A percentile compares a stretch with the other conserved stretches of the same genome.
These are phyloP conservation scores for Platycheirus albimanus DNA, from an alignment of 2,888 invertebrate genomes.

Conservation along the genomic window DNA sequence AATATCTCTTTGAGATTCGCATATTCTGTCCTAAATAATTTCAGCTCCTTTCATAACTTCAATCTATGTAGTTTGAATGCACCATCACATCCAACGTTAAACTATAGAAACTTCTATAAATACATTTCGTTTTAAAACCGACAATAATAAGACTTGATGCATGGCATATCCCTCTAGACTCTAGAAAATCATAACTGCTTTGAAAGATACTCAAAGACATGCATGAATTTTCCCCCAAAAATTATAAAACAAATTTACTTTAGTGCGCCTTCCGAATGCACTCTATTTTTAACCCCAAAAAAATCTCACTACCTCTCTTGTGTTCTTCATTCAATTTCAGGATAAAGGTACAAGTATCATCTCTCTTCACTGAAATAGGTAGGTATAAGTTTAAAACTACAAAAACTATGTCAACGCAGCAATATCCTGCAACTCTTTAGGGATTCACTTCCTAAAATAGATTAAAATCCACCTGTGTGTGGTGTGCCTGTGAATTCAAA, in stretches of 20 bases:
- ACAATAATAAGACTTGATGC: neutral
- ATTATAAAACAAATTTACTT: constrained; percentile 4
- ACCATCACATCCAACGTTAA: neutral
- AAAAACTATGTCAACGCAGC: constrained; percentile 63
- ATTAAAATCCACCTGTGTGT: constrained; percentile 55
- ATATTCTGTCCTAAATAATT: too few species aligned
- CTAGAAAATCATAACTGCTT: constrained; percentile 17
- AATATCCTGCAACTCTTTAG: constrained; percentile 40
- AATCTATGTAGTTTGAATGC: neutral
- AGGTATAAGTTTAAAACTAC: constrained; percentile 37
- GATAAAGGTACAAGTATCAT: constrained; percentile 29
- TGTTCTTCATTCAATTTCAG: constrained; percentile 30
- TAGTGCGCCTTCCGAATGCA: neutral
- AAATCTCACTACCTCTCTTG: neutral
- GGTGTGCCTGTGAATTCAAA: constrained; percentile 30
- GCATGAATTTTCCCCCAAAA: constrained; percentile 24
- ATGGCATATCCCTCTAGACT: neutral
- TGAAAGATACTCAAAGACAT: constrained; percentile 39
- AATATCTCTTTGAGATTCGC: too few species aligned
- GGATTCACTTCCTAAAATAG: constrained; percentile 57
- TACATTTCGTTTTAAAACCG: neutral
- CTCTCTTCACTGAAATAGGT: neutral
- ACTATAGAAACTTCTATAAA: constrained; percentile 12
- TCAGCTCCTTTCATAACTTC: neutral
- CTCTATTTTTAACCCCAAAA: constrained; percentile 12